phyloP scores from a whole-genome alignment of 2,797 vertebrate species.

The Clamator glandarius region DNA sequence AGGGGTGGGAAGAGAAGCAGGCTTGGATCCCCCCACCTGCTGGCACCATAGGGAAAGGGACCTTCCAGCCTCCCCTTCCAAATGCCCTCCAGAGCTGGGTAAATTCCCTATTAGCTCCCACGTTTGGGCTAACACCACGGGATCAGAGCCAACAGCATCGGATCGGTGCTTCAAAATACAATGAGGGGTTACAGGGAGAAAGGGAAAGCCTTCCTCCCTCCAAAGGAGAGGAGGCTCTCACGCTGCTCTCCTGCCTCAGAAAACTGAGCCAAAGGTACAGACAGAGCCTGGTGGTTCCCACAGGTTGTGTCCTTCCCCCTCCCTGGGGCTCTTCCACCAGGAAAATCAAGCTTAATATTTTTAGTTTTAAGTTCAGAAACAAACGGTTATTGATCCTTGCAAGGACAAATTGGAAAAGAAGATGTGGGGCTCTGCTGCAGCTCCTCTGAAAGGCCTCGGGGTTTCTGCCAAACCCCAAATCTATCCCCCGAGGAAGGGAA shows the following conservation, averaged over 20 bases:
- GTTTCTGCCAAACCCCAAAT: neutral
- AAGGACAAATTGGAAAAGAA: neutral
- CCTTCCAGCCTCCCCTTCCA: too few species aligned
- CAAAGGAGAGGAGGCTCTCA: neutral
- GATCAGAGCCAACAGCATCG: neutral
- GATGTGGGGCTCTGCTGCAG: neutral
- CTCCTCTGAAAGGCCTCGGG: neutral
- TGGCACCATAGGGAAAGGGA: too few species aligned
- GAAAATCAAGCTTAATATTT: neutral
- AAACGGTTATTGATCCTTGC: neutral
- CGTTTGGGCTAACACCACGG: neutral
- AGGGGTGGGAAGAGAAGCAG: neutral
- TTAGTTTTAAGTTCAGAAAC: neutral
- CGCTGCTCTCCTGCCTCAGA: neutral
- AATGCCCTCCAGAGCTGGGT: accelerated
- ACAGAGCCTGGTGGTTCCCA: accelerated
- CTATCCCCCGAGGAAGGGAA: accelerated
- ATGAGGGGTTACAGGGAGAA: neutral
- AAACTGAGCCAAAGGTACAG: accelerated
- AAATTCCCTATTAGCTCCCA: neutral
- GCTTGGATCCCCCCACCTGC: neutral
- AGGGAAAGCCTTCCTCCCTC: too few species aligned
- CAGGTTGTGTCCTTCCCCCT: accelerated
- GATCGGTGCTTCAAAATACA: neutral
- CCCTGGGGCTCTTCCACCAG: neutral